These are phyloP conservation scores for Masticophis lateralis DNA, from an alignment of 2,797 vertebrate genomes.

Conservation along the genomic window DNA sequence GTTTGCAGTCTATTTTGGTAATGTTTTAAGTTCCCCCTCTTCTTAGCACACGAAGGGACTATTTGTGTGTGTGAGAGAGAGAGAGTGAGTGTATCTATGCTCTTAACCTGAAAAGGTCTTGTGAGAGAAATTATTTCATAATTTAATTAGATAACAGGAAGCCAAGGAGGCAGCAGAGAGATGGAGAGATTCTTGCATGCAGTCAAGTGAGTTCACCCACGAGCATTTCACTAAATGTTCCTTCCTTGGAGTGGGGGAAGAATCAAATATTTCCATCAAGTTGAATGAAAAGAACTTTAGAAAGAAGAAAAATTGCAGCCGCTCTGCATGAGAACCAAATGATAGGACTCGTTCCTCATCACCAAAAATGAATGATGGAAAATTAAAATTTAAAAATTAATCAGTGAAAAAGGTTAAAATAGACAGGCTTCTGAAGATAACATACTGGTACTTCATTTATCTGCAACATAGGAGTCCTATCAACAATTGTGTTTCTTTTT, in stretches of 20 bases:
- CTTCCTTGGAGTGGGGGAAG: accelerated
- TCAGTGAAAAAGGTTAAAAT: neutral
- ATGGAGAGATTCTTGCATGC: neutral
- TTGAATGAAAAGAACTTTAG: neutral
- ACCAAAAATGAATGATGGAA: neutral
- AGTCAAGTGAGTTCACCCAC: neutral
- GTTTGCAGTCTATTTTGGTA: neutral
- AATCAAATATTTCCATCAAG: neutral
- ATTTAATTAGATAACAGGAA: neutral
- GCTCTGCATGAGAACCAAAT: neutral
- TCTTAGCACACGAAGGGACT: neutral
- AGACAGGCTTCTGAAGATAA: neutral
- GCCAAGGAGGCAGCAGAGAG: neutral
- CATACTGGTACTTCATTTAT: neutral
- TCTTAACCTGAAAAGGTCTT: neutral
- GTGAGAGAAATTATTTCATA: neutral
- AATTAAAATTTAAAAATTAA: neutral
- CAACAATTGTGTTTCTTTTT: neutral
- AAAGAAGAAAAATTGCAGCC: neutral
- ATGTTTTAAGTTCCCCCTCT: neutral
- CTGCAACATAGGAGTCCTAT: neutral
- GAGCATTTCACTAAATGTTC: neutral
- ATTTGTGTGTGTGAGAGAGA: neutral
- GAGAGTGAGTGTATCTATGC: neutral
- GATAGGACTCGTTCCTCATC: neutral